Evolutionary conservation across 2,888 invertebrate genomes (phyloP).

Genomic region (Spisula subtruncata): DNA sequence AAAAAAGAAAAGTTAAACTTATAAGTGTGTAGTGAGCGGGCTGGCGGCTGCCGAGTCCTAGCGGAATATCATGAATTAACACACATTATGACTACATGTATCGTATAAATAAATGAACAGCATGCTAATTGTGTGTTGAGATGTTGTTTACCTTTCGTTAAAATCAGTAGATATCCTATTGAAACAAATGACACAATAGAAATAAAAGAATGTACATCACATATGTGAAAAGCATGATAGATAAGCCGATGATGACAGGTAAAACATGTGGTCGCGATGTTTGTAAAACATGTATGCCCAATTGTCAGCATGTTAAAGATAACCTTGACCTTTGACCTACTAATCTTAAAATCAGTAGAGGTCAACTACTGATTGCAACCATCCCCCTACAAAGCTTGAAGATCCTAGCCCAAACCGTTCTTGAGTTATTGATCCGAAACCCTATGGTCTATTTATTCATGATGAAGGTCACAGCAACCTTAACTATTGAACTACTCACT

Average conservation of each 20-base stretch:
- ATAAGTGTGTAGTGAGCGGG: not conserved
- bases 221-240: not conserved
- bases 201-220: not conserved
- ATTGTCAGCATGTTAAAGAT: no score
- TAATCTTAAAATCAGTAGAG: no score
- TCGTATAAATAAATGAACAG: not conserved
- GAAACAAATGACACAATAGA: not conserved
- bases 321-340: no score
- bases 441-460: no score
- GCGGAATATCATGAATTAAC: not conserved
- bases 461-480: no score
- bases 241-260: not conserved
- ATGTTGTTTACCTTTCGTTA: slow-evolving; percentile 31
- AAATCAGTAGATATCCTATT: slow-evolving; percentile 28
- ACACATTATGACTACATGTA: not conserved
- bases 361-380: no score
- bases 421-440: no score
- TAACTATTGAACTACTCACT: no score
- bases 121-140: not conserved
- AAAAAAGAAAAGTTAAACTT: not conserved
- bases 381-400: no score
- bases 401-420: no score
- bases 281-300: no score
- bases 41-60: not conserved
- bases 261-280: not conserved